phyloP scores from a whole-genome alignment of 2,797 vertebrate genomes.

The Nyctalus aviator region DNA sequence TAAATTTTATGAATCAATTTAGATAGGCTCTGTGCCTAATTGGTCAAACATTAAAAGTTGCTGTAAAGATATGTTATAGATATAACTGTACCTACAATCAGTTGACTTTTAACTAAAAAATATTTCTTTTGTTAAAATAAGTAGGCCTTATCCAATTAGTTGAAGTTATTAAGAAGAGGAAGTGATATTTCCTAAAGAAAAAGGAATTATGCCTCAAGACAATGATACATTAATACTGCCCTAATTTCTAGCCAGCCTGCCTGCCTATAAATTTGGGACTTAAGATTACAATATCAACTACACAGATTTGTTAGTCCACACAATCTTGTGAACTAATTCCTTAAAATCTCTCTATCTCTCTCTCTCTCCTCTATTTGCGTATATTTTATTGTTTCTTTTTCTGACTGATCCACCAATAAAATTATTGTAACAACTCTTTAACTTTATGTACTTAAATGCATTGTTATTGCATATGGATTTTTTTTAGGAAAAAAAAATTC shows the following conservation, averaged over 20 bases:
- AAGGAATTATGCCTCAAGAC: background rate
- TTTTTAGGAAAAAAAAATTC: background rate
- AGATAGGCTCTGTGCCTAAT: background rate
- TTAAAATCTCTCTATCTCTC: background rate
- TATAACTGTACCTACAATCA: background rate
- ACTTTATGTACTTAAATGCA: background rate
- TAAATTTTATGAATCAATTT: background rate
- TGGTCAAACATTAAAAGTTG: background rate
- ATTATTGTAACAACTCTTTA: slow-evolving; percentile 3
- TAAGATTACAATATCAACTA: background rate
- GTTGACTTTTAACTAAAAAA: background rate
- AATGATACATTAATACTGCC: background rate
- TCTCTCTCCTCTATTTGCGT: background rate
- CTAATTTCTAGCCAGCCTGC: background rate
- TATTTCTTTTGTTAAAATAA: background rate
- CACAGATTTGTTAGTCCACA: background rate
- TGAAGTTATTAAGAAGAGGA: background rate
- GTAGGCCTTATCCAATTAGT: background rate
- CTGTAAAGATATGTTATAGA: background rate
- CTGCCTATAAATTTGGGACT: background rate
- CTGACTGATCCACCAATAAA: background rate
- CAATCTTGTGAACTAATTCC: background rate
- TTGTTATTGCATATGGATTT: background rate
- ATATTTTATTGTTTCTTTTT: background rate
- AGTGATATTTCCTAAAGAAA: background rate